Evolutionary conservation across 2,888 invertebrate genomes (phyloP), one percentile per base, ranked within the genome.

Genomic region (Caenorhabditis sp.): DNA sequence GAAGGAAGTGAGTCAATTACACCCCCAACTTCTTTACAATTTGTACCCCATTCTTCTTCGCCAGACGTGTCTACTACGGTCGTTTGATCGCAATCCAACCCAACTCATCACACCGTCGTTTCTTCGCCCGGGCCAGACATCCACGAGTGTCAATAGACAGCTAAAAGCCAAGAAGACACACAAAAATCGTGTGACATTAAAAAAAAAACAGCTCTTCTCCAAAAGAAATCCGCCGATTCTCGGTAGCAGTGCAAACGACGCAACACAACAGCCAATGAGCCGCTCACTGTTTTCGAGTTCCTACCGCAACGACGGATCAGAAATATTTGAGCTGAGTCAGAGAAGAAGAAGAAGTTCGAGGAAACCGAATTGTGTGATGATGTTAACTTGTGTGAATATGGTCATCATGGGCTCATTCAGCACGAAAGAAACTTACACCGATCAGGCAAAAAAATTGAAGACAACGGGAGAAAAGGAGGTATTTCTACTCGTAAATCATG

Each of bases 41-140:
- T 66, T 66, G 48, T 37, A 56, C 46, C 30, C 65, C 56, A 66
- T 66, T 66, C 65, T 65, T 65, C 55, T 17, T n/a, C n/a, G n/a
- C n/a, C 41, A 7, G 3, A 6, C 8, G 37, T 13, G 13, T 37
- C 6, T 3, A 9, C 37, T 3, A 6, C 5, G 63, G 45, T 55
- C 45, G 43, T 65, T 65, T 65, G 53, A 65, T 65, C 63, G 53
- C 35, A 22, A 8, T 32, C 50, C 41, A 41, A n/a, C n/a, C n/a
- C n/a, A n/a, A n/a, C n/a, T n/a, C n/a, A n/a, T n/a, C n/a, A n/a
- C n/a, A n/a, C n/a, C n/a, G n/a, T n/a, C n/a, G n/a, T n/a, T n/a
- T 17, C 2, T 3, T 13, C 4, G 5, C 24, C 15, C 43, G 15
- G 22, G 2, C 32, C 30, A 58, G 59, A 48, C 61, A 61, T 48